Conservation (phyloP, 2,113 vertebrate genomes). For the Aix galericulata region DNA sequence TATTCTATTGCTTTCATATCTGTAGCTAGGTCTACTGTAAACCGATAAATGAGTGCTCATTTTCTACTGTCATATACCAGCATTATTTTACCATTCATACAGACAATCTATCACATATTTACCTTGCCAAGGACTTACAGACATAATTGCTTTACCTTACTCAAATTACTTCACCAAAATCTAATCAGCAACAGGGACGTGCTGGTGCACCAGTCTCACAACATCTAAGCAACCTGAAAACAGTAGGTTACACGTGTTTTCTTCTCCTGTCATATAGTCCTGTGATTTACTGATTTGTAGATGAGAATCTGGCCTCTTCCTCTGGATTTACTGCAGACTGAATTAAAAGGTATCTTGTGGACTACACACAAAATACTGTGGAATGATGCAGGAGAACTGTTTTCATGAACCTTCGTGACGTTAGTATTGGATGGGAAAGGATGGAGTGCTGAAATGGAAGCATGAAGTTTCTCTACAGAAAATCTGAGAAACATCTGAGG, state of each 20-base stretch:
- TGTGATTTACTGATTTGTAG: neutral
- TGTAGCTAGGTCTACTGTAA: neutral
- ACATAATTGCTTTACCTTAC: neutral
- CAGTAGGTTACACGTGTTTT: neutral
- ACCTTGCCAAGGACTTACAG: neutral
- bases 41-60: neutral
- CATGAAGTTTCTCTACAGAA: neutral
- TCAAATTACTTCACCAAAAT: neutral
- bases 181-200: neutral
- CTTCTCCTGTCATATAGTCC: neutral
- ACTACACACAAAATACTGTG: neutral
- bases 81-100: neutral
- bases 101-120: neutral
- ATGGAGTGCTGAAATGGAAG: neutral
- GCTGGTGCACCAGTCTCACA: neutral
- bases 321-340: neutral
- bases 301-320: neutral
- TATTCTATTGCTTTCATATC: neutral
- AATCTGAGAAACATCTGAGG: neutral
- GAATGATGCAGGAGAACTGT: neutral
- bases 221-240: neutral
- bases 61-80: neutral
- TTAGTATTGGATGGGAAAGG: neutral
- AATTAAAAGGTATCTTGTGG: neutral
- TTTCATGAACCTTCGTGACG: fast-evolving